phyloP scores from a whole-genome alignment of 1,140 invertebrate species.

The Agraylea sexmaculata region DNA sequence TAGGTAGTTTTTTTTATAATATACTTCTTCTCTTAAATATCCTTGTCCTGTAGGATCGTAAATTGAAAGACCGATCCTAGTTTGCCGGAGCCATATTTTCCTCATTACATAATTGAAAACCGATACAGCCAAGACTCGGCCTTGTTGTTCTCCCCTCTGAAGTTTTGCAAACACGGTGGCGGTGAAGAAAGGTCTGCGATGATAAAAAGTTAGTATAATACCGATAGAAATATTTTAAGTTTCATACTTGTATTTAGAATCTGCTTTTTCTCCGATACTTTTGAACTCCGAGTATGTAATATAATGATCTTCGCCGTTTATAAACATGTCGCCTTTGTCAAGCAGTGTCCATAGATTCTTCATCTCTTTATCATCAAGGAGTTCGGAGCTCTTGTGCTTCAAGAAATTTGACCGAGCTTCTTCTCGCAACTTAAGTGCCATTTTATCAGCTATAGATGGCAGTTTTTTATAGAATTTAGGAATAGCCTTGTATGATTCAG shows the following conservation, averaged over 20 bases:
- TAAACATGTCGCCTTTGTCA: conserved; percentile 66
- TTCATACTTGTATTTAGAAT: conserved; percentile 52
- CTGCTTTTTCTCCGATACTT: conserved; percentile 57
- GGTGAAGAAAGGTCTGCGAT: conserved; percentile 60
- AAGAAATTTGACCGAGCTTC: conserved; percentile 78
- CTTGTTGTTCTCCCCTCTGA: conserved; percentile 69
- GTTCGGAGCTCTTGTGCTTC: conserved; percentile 67
- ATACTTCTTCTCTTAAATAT: conserved; percentile 75
- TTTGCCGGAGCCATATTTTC: conserved; percentile 89
- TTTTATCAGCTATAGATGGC: conserved; percentile 60
- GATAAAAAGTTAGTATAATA: conserved; percentile 20
- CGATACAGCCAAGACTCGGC: conserved; percentile 67
- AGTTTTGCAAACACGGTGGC: conserved; percentile 78
- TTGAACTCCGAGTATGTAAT: conserved; percentile 79
- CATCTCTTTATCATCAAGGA: conserved; percentile 78
- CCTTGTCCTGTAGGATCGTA: conserved; percentile 91
- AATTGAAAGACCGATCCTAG: conserved; percentile 79
- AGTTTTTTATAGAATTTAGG: conserved; percentile 66
- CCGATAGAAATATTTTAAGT: not conserved
- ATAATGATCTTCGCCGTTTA: conserved; percentile 64
- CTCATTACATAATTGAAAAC: conserved; percentile 94
- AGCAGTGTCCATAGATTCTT: conserved; percentile 74
- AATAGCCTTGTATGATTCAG: conserved; percentile 15
- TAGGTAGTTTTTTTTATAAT: conserved; percentile 20
- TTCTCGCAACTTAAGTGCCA: conserved; percentile 71